A percentile compares a stretch with the other conserved stretches of the same genome.
Conservation (phyloP, 2,797 vertebrate species). For the Tachyglossus aculeatus region DNA sequence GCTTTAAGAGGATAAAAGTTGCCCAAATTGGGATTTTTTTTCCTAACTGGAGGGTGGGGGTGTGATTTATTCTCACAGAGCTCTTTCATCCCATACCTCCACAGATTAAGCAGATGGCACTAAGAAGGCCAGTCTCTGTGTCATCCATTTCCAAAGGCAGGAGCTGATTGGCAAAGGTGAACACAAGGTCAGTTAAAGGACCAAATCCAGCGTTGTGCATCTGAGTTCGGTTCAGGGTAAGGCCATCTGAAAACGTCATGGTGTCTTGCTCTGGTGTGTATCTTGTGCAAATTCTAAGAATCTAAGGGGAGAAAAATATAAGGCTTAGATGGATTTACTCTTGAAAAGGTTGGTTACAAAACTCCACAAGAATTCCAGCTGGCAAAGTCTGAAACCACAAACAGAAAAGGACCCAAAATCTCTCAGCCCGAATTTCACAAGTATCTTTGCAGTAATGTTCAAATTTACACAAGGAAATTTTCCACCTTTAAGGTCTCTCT, state of each 20-base stretch:
- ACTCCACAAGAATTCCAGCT: too few relatives aligned
- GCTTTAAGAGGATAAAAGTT: conserved; percentile 19
- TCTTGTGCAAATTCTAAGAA: conserved; percentile 93
- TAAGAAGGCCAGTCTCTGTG: conserved; percentile 93
- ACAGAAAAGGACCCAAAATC: too few relatives aligned
- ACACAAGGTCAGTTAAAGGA: conserved; percentile 92
- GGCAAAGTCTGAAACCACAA: too few relatives aligned
- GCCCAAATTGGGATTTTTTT: neutral
- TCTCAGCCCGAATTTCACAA: too few relatives aligned
- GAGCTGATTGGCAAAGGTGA: conserved; percentile 94
- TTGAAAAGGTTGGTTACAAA: too few relatives aligned
- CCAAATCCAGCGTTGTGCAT: conserved; percentile 97
- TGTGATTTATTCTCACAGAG: neutral
- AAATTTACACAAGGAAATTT: too few relatives aligned
- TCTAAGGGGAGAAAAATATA: conserved; percentile 71
- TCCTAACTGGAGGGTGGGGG: too few relatives aligned
- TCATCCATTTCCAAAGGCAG: conserved; percentile 96
- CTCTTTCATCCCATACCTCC: conserved; percentile 78
- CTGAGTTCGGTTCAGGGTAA: conserved; percentile 94
- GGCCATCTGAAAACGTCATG: conserved; percentile 95
- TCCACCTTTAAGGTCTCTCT: too few relatives aligned
- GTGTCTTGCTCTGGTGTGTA: conserved; percentile 95
- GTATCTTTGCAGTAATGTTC: too few relatives aligned
- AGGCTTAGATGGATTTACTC: too few relatives aligned
- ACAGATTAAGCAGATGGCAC: conserved; percentile 95